These are phyloP conservation scores for Etheostoma perlongum DNA, from an alignment of 2,797 vertebrate genomes.

Conservation along the genomic window DNA sequence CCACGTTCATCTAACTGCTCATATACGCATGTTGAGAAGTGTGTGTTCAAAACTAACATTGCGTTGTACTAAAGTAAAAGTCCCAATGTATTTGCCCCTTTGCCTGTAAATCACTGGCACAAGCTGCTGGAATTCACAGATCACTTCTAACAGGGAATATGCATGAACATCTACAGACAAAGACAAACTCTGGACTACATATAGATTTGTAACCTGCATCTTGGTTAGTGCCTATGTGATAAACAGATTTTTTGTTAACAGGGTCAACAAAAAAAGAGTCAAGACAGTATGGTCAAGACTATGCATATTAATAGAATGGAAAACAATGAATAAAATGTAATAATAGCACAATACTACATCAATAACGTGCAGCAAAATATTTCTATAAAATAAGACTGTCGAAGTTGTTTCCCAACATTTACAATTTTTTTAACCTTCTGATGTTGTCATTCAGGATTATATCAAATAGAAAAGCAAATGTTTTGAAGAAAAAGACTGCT, in stretches of 20 bases:
- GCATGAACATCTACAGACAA: constrained; percentile 25
- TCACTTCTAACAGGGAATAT: constrained; percentile 22
- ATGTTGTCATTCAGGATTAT: not conserved
- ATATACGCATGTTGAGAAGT: not conserved
- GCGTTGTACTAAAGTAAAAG: not conserved
- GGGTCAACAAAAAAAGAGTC: not conserved
- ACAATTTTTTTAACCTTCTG: not conserved
- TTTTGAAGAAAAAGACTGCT: not conserved
- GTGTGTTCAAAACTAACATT: constrained; percentile 12
- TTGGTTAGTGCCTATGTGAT: constrained; percentile 4
- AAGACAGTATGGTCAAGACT: not conserved
- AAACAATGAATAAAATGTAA: not conserved
- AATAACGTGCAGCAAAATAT: not conserved
- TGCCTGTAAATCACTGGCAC: not conserved
- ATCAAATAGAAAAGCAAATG: not conserved
- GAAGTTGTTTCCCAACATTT: not conserved
- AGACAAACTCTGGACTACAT: constrained; percentile 47
- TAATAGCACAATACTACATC: not conserved
- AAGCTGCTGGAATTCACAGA: constrained; percentile 14
- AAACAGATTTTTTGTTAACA: not conserved
- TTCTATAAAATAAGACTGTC: not conserved
- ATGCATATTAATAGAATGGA: not conserved
- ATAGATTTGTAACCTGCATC: constrained; percentile 6
- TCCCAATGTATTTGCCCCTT: not conserved
- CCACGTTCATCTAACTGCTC: not conserved